These are phyloP conservation scores for Chymomyza caudatula DNA, from an alignment of 2,888 invertebrate genomes.

Conservation along the genomic window DNA sequence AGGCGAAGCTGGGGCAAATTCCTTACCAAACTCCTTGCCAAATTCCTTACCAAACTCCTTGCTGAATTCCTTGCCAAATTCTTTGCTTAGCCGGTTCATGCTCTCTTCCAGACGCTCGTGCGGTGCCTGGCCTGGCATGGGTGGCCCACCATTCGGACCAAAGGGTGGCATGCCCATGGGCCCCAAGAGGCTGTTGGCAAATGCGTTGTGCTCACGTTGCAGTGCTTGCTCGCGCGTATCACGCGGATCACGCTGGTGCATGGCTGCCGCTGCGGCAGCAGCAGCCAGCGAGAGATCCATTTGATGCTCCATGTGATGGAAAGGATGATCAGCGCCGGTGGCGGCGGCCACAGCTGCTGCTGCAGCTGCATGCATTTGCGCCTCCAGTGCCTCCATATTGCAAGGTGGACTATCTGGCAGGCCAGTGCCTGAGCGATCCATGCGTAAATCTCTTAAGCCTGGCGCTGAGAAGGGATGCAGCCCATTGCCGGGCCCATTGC, in stretches of 20 bases:
- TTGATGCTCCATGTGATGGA: constrained; percentile 78
- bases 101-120: constrained; percentile 77
- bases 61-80: constrained; percentile 58
- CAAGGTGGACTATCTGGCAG: constrained; percentile 70
- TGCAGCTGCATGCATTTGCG: constrained; percentile 76
- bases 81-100: constrained; percentile 76
- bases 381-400: constrained; percentile 75
- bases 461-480: constrained; percentile 65
- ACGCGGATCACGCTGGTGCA: constrained; percentile 70
- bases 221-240: constrained; percentile 66
- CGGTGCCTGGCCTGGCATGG: constrained; percentile 58
- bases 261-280: constrained; percentile 77
- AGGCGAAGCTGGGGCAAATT: constrained; percentile 75
- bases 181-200: constrained; percentile 74
- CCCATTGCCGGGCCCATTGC: constrained; percentile 46
- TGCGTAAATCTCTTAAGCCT: constrained; percentile 62
- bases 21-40: constrained; percentile 59
- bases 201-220: constrained; percentile 74
- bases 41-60: constrained; percentile 70
- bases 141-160: constrained; percentile 43
- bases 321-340: constrained; percentile 71
- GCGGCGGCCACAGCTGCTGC: constrained; percentile 71
- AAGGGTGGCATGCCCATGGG: constrained; percentile 75
- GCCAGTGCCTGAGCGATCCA: constrained; percentile 49
- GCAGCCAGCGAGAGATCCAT: constrained; percentile 78